Conservation (phyloP, 92 coral and sea anemone species). For the Pocillopora meandrina region DNA sequence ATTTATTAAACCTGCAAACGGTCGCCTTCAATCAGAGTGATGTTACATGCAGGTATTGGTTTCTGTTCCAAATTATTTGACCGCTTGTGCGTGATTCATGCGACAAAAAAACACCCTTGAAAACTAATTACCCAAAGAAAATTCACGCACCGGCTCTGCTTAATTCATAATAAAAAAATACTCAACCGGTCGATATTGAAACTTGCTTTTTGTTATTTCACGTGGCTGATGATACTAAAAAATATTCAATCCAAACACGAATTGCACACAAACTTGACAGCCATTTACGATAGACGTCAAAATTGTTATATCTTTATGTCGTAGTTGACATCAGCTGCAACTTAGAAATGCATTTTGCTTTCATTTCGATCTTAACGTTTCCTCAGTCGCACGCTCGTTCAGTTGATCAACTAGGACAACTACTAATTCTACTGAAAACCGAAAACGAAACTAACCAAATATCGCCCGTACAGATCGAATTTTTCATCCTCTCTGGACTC, state of each 20-base stretch:
- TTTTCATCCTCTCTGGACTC: neutral
- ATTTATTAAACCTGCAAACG: neutral
- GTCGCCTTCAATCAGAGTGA: neutral
- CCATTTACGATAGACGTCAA: neutral
- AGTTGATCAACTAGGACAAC: neutral
- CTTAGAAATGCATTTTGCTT: neutral
- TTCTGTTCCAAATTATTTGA: too few relatives aligned
- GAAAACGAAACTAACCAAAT: neutral
- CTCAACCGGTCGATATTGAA: too few relatives aligned
- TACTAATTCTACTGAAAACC: neutral
- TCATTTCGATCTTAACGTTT: neutral
- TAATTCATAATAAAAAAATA: neutral
- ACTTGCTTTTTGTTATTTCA: too few relatives aligned
- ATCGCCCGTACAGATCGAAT: neutral
- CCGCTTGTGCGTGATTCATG: neutral
- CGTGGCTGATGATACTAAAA: slow-evolving; percentile 1
- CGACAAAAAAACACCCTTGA: neutral
- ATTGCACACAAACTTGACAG: slow-evolving; percentile 10
- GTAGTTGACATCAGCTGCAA: neutral
- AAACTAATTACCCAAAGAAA: slow-evolving; percentile 14
- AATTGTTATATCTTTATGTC: slow-evolving; percentile 13
- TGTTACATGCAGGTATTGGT: too few relatives aligned
- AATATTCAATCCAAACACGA: slow-evolving; percentile 5
- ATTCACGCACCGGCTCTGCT: neutral
- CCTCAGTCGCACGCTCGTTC: too few relatives aligned